Percentiles rank a stretch among this genome's conserved stretches.
phyloP scores from a whole-genome alignment of 2,113 vertebrate genomes.

The Odocoileus hemionus region DNA sequence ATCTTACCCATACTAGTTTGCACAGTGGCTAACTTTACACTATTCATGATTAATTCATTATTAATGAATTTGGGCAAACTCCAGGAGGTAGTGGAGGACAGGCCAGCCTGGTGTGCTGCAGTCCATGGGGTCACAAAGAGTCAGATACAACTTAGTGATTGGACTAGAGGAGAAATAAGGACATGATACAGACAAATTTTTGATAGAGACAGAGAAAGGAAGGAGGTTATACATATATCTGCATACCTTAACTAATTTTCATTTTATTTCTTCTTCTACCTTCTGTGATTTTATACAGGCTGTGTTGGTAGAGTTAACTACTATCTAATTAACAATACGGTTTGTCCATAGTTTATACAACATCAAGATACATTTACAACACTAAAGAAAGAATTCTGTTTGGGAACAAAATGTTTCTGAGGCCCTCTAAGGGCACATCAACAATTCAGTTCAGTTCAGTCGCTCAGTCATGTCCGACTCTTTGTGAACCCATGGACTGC shows the following conservation, averaged over 20 bases:
- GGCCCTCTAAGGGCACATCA: background rate
- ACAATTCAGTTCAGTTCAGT: background rate
- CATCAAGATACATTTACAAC: background rate
- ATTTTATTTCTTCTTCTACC: background rate
- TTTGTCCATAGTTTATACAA: background rate
- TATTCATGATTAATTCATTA: background rate
- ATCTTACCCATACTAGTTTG: background rate
- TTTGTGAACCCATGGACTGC: background rate
- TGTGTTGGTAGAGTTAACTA: background rate
- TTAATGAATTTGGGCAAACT: background rate
- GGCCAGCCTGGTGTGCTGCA: background rate
- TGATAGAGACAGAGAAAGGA: background rate
- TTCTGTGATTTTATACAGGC: background rate
- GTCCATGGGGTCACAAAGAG: background rate
- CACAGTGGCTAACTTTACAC: background rate
- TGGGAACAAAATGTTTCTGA: conserved; percentile 40
- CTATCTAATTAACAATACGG: background rate
- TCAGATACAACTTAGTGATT: background rate
- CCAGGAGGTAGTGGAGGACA: background rate
- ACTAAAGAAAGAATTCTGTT: conserved; percentile 12
- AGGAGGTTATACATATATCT: background rate
- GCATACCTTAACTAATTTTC: background rate
- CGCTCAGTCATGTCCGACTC: background rate
- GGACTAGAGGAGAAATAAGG: background rate
- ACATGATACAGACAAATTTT: background rate